Evolutionary conservation across 2,113 vertebrate genomes (phyloP), one percentile per base, ranked within the genome.

Genomic region (Dissostichus mawsoni): DNA sequence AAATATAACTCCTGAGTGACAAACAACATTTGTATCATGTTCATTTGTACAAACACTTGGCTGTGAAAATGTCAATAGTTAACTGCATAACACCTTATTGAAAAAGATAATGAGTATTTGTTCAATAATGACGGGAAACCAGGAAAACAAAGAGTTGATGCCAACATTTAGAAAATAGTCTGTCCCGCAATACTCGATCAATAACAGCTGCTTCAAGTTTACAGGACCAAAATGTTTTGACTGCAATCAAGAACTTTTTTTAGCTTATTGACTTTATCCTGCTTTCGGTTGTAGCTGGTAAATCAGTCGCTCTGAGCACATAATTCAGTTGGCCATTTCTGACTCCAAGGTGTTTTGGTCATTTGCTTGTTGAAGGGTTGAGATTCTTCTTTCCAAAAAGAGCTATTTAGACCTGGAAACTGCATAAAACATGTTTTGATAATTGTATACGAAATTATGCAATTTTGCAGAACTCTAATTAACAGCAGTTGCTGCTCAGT

Each of bases 171-270:
- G 17, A 25, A 65, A 8, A 48, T 57, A 36, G 50, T 68, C 25
- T 41, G 6, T 67, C 80, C 36, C 61, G 72, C 41, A 0, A 11
- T 23, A 62, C 50, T 76, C 36, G 33, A 74, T 74, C 57, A 64
- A 57, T 85, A 71, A 33, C 85, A 86, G 66, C 80, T 84, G 65
- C 12, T 51, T 61, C 9, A 3, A 18, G 25, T 83, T 87, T 83
- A 76, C 12, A 17, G 11, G 47, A 61, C 59, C n/a, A 17, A 75
- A 64, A 66, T 68, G 56, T 52, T 78, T 76, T 29, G 58, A 67
- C 41, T 25, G 16, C 63, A 78, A 83, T 55, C 17, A 69, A 56
- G 52, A 76, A 18, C 53, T 44, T 20, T 68, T 25, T 64, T 55
- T 8, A 44, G 57, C 16, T 14, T 18, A 17, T 51, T 63, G 23